Evolutionary conservation across 1,140 invertebrate species (phyloP).

Genomic region (Brachionus calyciflorus): DNA sequence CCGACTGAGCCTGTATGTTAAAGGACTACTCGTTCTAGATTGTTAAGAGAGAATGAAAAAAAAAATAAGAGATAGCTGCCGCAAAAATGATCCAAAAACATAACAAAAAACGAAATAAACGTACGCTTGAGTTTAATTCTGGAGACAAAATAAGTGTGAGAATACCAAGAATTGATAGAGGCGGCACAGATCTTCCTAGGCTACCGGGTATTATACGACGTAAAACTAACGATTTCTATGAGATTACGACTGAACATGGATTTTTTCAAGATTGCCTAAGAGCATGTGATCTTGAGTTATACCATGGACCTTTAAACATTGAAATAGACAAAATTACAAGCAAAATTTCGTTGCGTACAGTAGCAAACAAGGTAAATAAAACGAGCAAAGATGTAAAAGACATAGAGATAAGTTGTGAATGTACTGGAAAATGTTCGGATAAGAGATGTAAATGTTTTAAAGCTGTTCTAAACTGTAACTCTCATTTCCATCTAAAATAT

Average conservation of each 20-base stretch:
- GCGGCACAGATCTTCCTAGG: background rate
- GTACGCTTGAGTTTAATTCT: background rate
- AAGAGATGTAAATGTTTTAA: conserved; percentile 5
- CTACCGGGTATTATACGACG: conserved; percentile 2
- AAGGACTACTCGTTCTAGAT: background rate
- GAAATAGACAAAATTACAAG: background rate
- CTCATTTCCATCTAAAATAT: background rate
- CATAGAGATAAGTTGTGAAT: conserved; percentile 1
- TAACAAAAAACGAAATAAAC: background rate
- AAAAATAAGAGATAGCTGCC: background rate
- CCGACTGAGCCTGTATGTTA: too few relatives aligned
- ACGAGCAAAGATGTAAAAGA: background rate
- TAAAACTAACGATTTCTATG: conserved; percentile 6
- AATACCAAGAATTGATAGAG: conserved; percentile 12
- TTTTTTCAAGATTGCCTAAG: background rate
- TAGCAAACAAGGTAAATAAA: background rate
- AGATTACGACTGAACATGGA: background rate
- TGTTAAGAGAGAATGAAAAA: background rate
- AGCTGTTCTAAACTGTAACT: background rate
- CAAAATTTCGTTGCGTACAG: conserved; percentile 6
- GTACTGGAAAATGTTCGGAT: background rate
- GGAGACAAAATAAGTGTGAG: conserved; percentile 6
- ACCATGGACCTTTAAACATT: background rate
- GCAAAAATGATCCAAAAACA: background rate
- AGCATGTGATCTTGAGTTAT: background rate